Evolutionary conservation across 1,140 invertebrate genomes (phyloP), one percentile per base, ranked within the genome.

Genomic region (Akabosia matsudoensis): DNA sequence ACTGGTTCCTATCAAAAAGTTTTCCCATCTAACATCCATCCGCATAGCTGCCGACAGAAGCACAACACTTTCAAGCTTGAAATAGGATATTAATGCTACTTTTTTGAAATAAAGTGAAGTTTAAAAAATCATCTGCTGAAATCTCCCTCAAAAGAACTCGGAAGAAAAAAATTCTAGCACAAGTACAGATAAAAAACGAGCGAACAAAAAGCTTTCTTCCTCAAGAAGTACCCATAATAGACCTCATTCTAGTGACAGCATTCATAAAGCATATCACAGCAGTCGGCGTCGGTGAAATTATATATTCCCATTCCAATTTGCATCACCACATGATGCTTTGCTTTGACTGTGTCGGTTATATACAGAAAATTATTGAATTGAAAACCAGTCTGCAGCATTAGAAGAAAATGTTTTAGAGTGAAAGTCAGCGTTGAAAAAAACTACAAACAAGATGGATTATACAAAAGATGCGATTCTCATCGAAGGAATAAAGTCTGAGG

Each of bases 391-490:
- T 7, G 7, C 37, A 7, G 7, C 37, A 45, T 45, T 10, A 45
- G 18, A 45, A 10, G 18, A 45, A 45, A 45, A n/a, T n/a, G n/a
- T n/a, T n/a, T n/a, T n/a, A n/a, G n/a, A n/a, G 37, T 10, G 18
- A 45, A 45, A 45, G 18, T 7, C 7, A 45, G 18, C 7, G 37
- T 45, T 45, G 7, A 45, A 45, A 18, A 45, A 45, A 45, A 18
- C 18, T 45, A 45, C 37, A 7, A 45, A 45, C 37, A 45, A 22
- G 24, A 67, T 67, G 61, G 61, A 67, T 67, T 67, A 67, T 22
- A 67, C 61, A 67, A 67, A 67, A 22, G 61, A 67, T 31, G 61
- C 61, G 13, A 67, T 67, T 67, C 26, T 67, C n/a, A 31, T 67
- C 26, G 61, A 67, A n/a, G 61, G 61, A 31, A 2, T 67, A 28